Base-by-base conservation (phyloP, 2,797 vertebrate genomes). In the Rhynchonycteris naso region DNA sequence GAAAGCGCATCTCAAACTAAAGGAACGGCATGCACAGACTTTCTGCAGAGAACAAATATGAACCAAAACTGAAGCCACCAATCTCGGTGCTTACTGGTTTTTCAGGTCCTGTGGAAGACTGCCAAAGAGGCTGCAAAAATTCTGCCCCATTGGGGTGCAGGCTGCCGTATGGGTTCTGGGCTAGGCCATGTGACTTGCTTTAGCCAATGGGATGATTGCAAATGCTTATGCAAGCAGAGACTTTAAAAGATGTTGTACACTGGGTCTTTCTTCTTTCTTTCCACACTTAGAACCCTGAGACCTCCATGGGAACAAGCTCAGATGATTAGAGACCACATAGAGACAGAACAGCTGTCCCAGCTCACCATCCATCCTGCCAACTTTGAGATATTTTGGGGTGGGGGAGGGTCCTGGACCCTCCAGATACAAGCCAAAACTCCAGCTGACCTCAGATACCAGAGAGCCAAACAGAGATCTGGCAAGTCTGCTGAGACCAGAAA, bases 211-310 rank as follows among this genome's bases (percentile, higher is more conserved):
- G 7, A 52, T 58, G 38, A 61, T 1, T 83, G 43, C 15, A 74
- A 83, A 61, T 24, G 5, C n/a, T 78, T 12, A 24, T 7, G 21
- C 5, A 85, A 66, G 15, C 21, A 38, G 33, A 83, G 54, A 56
- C 19, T 81, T 71, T 14, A 1, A 54, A 33, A 59, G 13, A 4
- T 52, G 1, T 4, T 19, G 0, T 35, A 47, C 6, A 1, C 6
- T 38, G 8, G 16, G 18, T 7, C 7, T n/a, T 65, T 82, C 58
- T 90, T 30, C 43, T 81, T 26, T 83, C 52, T 66, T 58, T 21
- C 19, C 56, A 30, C 15, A 56, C 52, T 72, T 84, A 22, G 24
- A 63, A 74, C 4, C 26, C 18, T 28, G 43, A 7, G 26, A 58
- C 30, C 15, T 58, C 63, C 8, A 19, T 14, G 16, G 30, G 7